Evolutionary conservation across 2,113 vertebrate species (phyloP), one percentile per base, ranked within the genome.

Genomic region (Neoarius graeffei): DNA sequence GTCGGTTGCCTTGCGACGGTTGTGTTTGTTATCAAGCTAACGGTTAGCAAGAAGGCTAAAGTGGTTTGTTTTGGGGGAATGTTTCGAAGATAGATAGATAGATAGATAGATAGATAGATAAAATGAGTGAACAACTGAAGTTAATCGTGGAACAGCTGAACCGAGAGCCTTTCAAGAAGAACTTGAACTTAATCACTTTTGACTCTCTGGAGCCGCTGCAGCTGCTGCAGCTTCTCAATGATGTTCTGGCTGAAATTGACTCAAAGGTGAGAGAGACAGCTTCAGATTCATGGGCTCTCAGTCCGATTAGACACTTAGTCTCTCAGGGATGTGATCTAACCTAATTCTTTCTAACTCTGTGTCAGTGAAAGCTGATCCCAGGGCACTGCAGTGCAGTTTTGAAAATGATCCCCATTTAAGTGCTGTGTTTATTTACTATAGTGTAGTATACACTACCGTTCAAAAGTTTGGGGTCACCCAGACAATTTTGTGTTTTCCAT

Each of bases 121-220:
- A 91, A 7, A 99, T 99, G 98, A 96, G 97, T n/a, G 97, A 99
- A 69, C 97, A 99, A 89, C 95, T 99, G 1, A 98, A 98, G 93
- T 97, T 97, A 66, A 97, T 99, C 87, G 97, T 99, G 85, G 98
- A 99, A 83, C 97, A 97, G 91, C 96, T 99, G 73, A 98, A 97
- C 93, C 96, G 94, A 90, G 98, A 99, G 0, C 98, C 98, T 14
- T 99, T 99, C 93, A 97, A 92, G 95, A 99, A 97, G 93, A 99
- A 91, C 93, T 97, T 98, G 82, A 99, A 98, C 89, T 93, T 99
- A 88, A 98, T 99, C 92, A 98, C 97, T 0, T 99, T 99, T 92
- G 98, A 99, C 93, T 99, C 97, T 0, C 92, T 98, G 71, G 98
- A 99, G 89, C 94, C 98, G 52, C 93, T 95, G 95, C 98, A 98